Percentiles rank a stretch among this genome's conserved stretches.
Conservation (phyloP, 30 jellyfish, hydroid and myxozoan genomes). For the Turritopsis rubra region DNA sequence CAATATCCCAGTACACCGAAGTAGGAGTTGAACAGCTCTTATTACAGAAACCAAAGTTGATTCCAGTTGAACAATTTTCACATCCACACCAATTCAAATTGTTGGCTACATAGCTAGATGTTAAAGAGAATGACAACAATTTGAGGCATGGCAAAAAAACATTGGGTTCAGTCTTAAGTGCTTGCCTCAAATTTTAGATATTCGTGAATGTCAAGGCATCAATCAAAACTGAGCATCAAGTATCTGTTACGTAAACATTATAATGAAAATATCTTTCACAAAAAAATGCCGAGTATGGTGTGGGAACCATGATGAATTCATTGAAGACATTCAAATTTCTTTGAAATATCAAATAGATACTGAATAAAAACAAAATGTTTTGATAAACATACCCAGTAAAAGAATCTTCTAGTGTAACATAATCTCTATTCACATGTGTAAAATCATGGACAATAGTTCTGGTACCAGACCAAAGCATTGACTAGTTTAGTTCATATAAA, state of each 20-base stretch:
- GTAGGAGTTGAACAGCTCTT: not conserved
- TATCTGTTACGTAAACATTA: no score
- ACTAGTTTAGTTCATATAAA: not conserved
- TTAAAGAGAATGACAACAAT: not conserved
- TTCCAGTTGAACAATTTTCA: constrained; percentile 17
- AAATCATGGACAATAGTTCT: constrained; percentile 1
- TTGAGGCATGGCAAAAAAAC: no score
- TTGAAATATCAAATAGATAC: no score
- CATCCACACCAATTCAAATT: constrained; percentile 36
- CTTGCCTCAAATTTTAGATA: no score
- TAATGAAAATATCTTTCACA: no score
- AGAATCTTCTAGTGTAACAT: constrained; percentile 18
- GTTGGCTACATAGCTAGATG: constrained; percentile 25
- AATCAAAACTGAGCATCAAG: no score
- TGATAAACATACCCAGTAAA: constrained; percentile 23
- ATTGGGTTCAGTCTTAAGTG: no score
- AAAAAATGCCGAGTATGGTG: no score
- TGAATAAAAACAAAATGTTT: not conserved
- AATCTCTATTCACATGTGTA: constrained; percentile 10
- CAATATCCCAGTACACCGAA: constrained; percentile 15
- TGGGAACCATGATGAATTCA: no score
- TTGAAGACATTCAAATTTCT: no score
- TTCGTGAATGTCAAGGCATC: no score
- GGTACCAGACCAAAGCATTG: constrained; percentile 22
- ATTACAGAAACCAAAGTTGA: not conserved